These are phyloP conservation scores for Heliconius congener DNA, from an alignment of 1,140 invertebrate species.

Conservation along the genomic window DNA sequence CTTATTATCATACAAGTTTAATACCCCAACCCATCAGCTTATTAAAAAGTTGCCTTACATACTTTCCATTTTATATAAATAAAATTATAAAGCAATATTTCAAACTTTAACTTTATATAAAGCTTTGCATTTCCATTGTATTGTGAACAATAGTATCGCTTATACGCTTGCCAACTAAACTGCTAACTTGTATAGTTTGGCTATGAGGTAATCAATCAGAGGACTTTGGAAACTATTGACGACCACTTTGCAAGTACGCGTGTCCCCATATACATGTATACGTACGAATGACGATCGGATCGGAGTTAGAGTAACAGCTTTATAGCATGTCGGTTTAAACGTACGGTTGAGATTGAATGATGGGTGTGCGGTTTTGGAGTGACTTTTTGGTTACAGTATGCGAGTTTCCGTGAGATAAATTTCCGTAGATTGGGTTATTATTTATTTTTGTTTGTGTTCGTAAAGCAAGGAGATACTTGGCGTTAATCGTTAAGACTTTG, in stretches of 20 bases:
- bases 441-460: background rate
- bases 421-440: background rate
- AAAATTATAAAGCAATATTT: background rate
- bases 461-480: too few species aligned
- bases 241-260: conserved; percentile 1
- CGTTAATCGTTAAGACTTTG: background rate
- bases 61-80: background rate
- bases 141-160: conserved; percentile 31
- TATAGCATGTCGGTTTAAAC: background rate
- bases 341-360: background rate
- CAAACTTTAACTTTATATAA: background rate
- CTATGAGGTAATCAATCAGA: conserved; percentile 25
- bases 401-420: background rate
- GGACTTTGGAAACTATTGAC: conserved; percentile 24
- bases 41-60: background rate
- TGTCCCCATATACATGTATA: background rate
- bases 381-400: background rate
- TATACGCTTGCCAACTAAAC: conserved; percentile 16
- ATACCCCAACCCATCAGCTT: background rate
- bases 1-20: too few species aligned
- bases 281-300: background rate
- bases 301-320: background rate
- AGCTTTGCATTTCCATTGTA: conserved; percentile 26
- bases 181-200: conserved; percentile 28
- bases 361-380: background rate